Evolutionary conservation across 1,140 invertebrate species (phyloP).

Genomic region (Megalonaias nervosa): DNA sequence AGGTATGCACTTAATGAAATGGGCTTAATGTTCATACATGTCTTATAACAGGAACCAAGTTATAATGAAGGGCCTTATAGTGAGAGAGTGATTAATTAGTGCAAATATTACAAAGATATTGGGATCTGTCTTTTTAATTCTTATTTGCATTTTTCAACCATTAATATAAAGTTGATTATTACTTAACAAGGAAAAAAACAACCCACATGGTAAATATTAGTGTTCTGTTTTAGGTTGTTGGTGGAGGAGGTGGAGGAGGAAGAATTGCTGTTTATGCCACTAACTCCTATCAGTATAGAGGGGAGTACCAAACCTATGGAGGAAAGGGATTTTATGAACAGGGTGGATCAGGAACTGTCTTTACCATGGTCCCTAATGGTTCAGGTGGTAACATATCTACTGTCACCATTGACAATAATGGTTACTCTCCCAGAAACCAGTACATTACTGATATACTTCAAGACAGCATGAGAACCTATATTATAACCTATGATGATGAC

Average conservation of each 20-base stretch:
- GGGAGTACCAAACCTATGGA: constrained; percentile 50
- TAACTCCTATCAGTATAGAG: constrained; percentile 41
- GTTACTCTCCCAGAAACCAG: constrained; percentile 36
- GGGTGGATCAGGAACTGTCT: constrained; percentile 58
- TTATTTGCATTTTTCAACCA: too few relatives aligned
- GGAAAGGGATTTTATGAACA: constrained; percentile 48
- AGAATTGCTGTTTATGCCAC: constrained; percentile 44
- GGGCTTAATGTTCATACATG: too few relatives aligned
- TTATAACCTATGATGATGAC: constrained; percentile 36
- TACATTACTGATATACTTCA: constrained; percentile 38
- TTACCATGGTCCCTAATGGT: constrained; percentile 31
- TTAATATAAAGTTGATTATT: too few relatives aligned
- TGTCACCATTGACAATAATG: constrained; percentile 52
- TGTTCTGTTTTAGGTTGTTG: constrained; percentile 34
- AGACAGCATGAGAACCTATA: constrained; percentile 55
- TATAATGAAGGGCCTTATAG: too few relatives aligned
- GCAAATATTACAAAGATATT: too few relatives aligned
- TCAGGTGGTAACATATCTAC: constrained; percentile 25
- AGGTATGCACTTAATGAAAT: too few relatives aligned
- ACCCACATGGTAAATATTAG: too few relatives aligned
- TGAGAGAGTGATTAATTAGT: too few relatives aligned
- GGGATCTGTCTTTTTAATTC: too few relatives aligned
- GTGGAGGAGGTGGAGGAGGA: constrained; percentile 60
- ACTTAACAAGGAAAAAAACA: too few relatives aligned
- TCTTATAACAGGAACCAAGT: too few relatives aligned